Conservation (phyloP, 2,797 vertebrate genomes). For the Poeciliopsis presidionis region DNA sequence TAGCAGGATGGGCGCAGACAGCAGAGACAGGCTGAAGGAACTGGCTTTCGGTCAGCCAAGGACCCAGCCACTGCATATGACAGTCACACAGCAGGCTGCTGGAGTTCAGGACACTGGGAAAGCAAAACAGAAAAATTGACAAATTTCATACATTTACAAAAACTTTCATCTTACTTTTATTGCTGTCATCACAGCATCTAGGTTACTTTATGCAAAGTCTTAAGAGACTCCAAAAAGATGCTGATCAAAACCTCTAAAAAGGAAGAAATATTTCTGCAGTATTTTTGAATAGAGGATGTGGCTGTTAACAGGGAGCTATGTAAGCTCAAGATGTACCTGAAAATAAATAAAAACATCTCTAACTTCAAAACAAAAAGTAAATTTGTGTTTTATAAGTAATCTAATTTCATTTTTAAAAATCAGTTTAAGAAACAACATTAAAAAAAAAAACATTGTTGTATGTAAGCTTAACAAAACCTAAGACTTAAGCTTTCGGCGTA, state of each 20-base stretch:
- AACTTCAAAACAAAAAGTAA: not conserved
- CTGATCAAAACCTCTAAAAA: constrained; percentile 31
- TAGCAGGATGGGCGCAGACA: constrained; percentile 87
- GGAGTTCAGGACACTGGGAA: constrained; percentile 87
- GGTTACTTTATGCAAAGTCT: constrained; percentile 20
- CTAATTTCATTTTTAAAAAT: constrained; percentile 19
- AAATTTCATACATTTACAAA: not conserved
- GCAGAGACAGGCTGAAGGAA: constrained; percentile 85
- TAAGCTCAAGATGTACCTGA: constrained; percentile 3
- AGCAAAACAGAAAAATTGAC: not conserved
- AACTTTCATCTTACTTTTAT: no score
- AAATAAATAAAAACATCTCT: not conserved
- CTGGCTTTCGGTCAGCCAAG: constrained; percentile 82
- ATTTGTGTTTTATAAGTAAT: not conserved
- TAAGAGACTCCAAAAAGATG: constrained; percentile 5
- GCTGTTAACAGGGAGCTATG: not conserved
- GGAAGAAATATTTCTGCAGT: constrained; percentile 11
- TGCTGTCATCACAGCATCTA: constrained; percentile 21
- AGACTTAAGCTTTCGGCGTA: constrained; percentile 52
- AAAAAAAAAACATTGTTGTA: not conserved
- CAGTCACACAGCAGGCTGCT: constrained; percentile 94
- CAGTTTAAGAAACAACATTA: constrained; percentile 4
- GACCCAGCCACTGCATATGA: constrained; percentile 90
- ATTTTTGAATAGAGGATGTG: not conserved
- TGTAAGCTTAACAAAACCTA: constrained; percentile 6